A percentile compares a stretch with the other conserved stretches of the same genome.
Conservation (phyloP, 2,113 vertebrate species). For the Bos javanicus region DNA sequence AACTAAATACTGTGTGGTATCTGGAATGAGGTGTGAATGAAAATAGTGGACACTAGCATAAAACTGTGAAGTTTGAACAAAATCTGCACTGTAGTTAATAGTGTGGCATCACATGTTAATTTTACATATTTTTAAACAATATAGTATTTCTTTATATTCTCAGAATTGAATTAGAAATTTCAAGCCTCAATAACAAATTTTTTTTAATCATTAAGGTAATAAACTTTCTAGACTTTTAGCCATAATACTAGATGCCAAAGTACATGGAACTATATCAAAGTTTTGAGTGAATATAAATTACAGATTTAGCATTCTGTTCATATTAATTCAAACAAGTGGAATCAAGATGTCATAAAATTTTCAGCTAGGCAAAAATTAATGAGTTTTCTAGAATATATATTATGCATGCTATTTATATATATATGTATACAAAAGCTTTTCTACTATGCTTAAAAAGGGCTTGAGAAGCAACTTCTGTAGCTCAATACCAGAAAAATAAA, state of each 20-base stretch:
- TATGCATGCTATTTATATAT: background rate
- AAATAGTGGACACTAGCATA: background rate
- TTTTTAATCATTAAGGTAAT: background rate
- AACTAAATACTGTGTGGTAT: background rate
- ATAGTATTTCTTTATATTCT: background rate
- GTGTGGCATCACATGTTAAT: background rate
- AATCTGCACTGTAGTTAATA: background rate
- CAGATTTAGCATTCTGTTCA: background rate
- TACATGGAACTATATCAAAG: background rate
- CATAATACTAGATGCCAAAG: background rate
- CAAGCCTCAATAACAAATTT: background rate
- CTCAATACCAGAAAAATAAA: background rate
- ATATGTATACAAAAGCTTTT: background rate
- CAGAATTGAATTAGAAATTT: background rate
- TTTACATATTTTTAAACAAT: background rate
- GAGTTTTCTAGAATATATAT: background rate
- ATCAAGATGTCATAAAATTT: background rate
- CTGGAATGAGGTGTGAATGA: background rate
- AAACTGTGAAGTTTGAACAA: background rate
- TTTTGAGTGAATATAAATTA: background rate
- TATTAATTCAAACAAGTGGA: background rate
- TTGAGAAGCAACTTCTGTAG: background rate
- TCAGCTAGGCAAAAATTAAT: background rate
- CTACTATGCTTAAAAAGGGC: background rate
- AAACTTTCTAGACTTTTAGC: background rate